These are phyloP conservation scores for Dryas iulia DNA, from an alignment of 1,140 invertebrate species.

Conservation along the genomic window DNA sequence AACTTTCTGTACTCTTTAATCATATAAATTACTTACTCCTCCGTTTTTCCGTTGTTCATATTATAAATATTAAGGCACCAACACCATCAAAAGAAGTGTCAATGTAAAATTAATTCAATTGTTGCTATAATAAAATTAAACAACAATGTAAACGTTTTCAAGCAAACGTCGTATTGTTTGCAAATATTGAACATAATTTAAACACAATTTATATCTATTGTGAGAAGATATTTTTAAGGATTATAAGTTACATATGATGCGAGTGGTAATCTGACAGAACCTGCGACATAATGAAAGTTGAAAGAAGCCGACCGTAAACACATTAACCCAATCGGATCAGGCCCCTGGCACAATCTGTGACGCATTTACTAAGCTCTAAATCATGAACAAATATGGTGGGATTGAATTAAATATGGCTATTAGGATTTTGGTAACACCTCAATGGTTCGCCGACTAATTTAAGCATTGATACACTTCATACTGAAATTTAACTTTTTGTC, in stretches of 20 bases:
- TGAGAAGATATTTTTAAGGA: background rate
- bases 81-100: background rate
- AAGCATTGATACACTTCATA: background rate
- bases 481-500: background rate
- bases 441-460: background rate
- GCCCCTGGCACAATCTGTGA: slow-evolving; percentile 44
- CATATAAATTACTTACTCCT: too few species aligned
- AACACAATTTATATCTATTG: background rate
- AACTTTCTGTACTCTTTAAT: too few species aligned
- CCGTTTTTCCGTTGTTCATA: too few species aligned
- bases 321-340: slow-evolving; percentile 64
- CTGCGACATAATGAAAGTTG: slow-evolving; percentile 31
- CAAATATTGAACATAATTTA: background rate
- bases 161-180: background rate
- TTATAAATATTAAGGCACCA: too few species aligned
- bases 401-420: slow-evolving; percentile 30
- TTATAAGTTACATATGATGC: slow-evolving; percentile 4
- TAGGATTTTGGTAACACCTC: slow-evolving; percentile 8
- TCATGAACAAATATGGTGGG: slow-evolving; percentile 32
- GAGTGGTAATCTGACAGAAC: slow-evolving; percentile 40
- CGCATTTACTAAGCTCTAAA: slow-evolving; percentile 41
- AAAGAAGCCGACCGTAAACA: slow-evolving; percentile 59
- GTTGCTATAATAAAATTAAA: slow-evolving; percentile 2
- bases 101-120: background rate
- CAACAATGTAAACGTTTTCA: background rate